Evolutionary conservation across 2,888 invertebrate genomes (phyloP).

Genomic region (Saturnia japonica): DNA sequence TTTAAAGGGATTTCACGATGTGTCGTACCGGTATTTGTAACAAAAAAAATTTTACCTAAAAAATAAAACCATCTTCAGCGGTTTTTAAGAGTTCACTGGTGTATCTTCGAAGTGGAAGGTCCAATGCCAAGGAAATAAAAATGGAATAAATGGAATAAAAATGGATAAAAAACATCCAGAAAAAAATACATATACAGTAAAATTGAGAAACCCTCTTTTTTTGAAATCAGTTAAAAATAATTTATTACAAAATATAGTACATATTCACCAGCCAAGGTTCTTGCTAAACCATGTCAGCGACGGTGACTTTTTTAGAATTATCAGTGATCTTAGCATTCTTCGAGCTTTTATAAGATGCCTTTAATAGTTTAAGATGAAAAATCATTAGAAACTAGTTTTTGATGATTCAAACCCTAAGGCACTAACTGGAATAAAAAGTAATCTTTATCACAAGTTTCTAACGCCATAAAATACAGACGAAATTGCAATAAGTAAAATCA

Average conservation of each 20-base stretch:
- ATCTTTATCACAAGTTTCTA: neutral
- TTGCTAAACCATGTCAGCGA: neutral
- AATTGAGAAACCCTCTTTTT: too few species aligned
- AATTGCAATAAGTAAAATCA: neutral
- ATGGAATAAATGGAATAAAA: too few species aligned
- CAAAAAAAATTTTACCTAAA: too few species aligned
- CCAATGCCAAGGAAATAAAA: too few species aligned
- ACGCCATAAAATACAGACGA: neutral
- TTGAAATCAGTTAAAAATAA: neutral
- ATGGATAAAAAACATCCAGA: too few species aligned
- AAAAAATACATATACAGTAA: too few species aligned
- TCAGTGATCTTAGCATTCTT: too few species aligned
- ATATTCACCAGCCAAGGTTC: neutral
- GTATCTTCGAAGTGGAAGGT: too few species aligned
- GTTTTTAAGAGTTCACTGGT: too few species aligned
- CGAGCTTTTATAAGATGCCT: neutral
- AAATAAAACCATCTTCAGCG: too few species aligned
- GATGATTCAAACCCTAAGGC: neutral
- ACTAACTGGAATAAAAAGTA: neutral
- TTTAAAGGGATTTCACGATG: neutral
- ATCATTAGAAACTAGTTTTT: neutral
- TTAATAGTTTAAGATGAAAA: neutral
- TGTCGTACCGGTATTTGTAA: neutral
- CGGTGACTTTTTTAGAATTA: neutral
- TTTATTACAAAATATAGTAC: neutral